phyloP scores from a whole-genome alignment of 2,113 vertebrate species.

The Eudyptes chrysolophus region DNA sequence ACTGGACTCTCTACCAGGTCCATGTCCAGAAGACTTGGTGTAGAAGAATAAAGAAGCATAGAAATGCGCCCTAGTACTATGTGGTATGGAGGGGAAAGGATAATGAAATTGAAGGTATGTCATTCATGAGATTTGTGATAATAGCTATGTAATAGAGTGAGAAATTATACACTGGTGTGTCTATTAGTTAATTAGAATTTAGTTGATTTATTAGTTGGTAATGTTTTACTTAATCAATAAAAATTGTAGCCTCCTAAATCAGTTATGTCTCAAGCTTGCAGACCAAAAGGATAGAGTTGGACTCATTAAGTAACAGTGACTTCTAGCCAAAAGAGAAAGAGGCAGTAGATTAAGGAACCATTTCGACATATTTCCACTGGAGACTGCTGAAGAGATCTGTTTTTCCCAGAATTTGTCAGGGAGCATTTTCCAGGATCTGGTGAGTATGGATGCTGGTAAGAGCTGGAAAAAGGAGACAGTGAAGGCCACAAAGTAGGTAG shows the following conservation, averaged over 20 bases:
- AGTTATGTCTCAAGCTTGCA: neutral
- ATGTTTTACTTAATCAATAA: neutral
- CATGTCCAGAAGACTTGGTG: neutral
- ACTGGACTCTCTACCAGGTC: no score
- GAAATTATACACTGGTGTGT: neutral
- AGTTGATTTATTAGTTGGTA: neutral
- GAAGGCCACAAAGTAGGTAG: neutral
- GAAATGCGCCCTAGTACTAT: neutral
- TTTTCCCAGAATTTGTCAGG: neutral
- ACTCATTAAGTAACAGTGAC: neutral
- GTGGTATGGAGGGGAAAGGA: neutral
- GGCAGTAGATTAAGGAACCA: neutral
- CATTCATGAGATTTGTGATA: neutral
- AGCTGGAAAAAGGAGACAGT: neutral
- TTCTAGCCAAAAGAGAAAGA: neutral
- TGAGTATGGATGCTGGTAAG: neutral
- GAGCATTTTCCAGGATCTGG: neutral
- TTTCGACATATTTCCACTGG: neutral
- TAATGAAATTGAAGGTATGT: neutral
- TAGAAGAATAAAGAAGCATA: neutral
- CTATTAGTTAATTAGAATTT: neutral
- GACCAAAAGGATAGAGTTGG: neutral
- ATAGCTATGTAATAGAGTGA: neutral
- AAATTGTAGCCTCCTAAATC: neutral
- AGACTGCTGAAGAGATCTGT: neutral